phyloP scores from a whole-genome alignment of 92 coral and sea anemone species.

The Chrysogorgia sp. region DNA sequence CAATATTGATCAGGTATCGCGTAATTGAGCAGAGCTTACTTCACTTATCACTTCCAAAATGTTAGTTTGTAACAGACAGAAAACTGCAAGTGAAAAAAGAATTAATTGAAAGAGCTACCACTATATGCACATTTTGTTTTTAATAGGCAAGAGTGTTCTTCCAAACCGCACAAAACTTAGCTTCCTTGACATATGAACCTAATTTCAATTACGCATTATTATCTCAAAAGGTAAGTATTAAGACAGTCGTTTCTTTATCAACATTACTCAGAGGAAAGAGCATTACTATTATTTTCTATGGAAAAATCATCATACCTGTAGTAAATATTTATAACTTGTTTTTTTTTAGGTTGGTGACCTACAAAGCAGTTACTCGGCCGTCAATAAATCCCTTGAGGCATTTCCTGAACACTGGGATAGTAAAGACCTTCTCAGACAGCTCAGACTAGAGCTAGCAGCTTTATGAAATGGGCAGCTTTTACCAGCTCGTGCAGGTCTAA shows the following conservation, averaged over 20 bases:
- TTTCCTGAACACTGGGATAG: conserved; percentile 95
- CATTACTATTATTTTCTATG: too few species aligned
- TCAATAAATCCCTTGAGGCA: conserved; percentile 79
- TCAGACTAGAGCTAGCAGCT: conserved; percentile 83
- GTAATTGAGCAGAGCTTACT: not conserved
- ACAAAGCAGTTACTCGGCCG: conserved; percentile 89
- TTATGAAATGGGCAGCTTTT: conserved; percentile 43
- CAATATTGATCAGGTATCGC: conserved; percentile 90
- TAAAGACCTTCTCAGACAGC: conserved; percentile 79
- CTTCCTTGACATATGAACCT: conserved; percentile 94
- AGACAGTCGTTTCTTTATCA: not conserved
- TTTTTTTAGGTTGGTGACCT: conserved; percentile 84
- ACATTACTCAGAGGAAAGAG: too few species aligned
- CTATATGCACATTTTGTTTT: conserved; percentile 19
- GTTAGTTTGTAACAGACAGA: not conserved
- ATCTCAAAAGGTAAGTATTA: conserved; percentile 82
- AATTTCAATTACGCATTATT: conserved; percentile 85
- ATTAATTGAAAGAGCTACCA: too few species aligned
- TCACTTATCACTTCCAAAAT: not conserved
- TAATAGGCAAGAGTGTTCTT: conserved; percentile 92
- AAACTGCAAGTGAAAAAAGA: too few species aligned
- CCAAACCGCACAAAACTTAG: conserved; percentile 79
- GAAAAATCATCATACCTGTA: too few species aligned
- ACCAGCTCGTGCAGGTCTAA: too few species aligned
- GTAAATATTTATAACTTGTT: not conserved